phyloP scores from a whole-genome alignment of 2,113 vertebrate species.

The Syrrhaptes paradoxus region DNA sequence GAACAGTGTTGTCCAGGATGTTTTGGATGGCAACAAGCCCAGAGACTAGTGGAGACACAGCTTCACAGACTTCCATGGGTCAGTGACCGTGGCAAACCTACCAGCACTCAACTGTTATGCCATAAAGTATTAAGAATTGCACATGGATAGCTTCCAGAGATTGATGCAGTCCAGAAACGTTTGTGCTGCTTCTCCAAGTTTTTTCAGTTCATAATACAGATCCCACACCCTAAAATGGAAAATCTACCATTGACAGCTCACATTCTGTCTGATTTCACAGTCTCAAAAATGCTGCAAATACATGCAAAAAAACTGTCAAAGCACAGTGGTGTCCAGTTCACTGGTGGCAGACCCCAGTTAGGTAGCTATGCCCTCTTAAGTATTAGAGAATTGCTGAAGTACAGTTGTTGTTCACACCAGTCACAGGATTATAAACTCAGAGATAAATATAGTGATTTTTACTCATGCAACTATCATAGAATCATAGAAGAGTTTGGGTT shows the following conservation, averaged over 20 bases:
- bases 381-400: not conserved
- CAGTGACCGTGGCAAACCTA: not conserved
- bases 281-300: not conserved
- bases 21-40: not conserved
- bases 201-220: not conserved
- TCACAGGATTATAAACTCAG: not conserved
- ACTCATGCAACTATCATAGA: not conserved
- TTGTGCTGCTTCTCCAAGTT: not conserved
- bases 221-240: not conserved
- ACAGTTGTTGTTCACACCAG: not conserved
- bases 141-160: not conserved
- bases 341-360: not conserved
- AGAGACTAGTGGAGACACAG: not conserved
- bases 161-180: not conserved
- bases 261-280: not conserved
- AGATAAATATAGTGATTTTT: not conserved
- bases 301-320: not conserved
- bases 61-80: not conserved
- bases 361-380: fast-evolving
- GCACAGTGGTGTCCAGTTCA: not conserved
- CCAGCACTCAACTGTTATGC: not conserved
- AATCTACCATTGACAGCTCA: not conserved
- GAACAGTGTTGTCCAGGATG: not conserved
- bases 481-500: no score
- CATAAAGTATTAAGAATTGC: not conserved